Evolutionary conservation across 1,140 invertebrate genomes (phyloP), one percentile per base, ranked within the genome.

Genomic region (Carcinoscorpius rotundicauda): DNA sequence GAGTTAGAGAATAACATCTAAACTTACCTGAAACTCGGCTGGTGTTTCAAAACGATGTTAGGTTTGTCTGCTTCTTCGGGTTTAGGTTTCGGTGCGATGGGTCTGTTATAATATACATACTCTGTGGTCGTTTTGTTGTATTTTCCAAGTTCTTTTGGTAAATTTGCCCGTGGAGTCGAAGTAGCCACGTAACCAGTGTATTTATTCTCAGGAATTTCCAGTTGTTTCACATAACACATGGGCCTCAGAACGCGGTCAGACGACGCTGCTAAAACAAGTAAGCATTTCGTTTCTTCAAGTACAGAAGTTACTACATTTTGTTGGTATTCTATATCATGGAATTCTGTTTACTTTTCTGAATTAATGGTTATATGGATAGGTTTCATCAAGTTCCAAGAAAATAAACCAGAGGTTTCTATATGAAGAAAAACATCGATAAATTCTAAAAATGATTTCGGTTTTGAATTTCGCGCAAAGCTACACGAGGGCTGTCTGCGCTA

Each of bases 141-240:
- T 66, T 78, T 79, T 65, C 78, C 77, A 52, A 78, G 68, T 67
- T 79, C 77, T 60, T 76, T 77, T 10, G 74, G 70, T 49, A 78
- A 67, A 64, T 78, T 77, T 48, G 73, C 74, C 50, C 77, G 60
- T 3, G 77, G 77, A 2, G 77, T 77, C 49, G 72, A 67, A 4
- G 70, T 62, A 6, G 73, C 71, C 10, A 75, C 66, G 62, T 71
- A 72, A 3, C 64, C 61, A 11, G 76, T 70, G 51, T 71, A 71
- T 58, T 71, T 71, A 56, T 71, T 69, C 6, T 72, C 73, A 10
- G 68, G 71, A 9, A 77, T 68, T 51, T 77, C 76, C 58, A 79
- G 69, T 62, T 79, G 77, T 61, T 79, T 79, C 3, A 78, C 75
- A 55, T 77, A 70, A 63, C 78, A 78, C 77, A 79, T 78, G 59